Evolutionary conservation across 2,888 invertebrate species (phyloP).

Genomic region (Drosophila buzzatii): DNA sequence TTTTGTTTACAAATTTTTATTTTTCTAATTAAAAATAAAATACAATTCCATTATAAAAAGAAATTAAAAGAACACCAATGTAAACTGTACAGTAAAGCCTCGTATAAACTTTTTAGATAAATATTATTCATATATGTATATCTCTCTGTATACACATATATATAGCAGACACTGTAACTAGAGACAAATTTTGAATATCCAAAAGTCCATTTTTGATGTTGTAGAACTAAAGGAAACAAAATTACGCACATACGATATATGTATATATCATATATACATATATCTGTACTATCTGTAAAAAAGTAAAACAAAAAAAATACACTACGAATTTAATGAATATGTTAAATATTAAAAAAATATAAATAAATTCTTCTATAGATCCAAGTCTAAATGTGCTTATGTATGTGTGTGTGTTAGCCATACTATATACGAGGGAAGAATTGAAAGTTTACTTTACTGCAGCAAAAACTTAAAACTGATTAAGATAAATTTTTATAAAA

Average conservation of each 20-base stretch:
- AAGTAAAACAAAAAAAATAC: constrained; percentile 29
- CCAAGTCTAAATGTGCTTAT: constrained; percentile 65
- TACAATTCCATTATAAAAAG: constrained; percentile 42
- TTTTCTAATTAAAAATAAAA: background rate
- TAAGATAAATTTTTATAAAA: constrained; percentile 33
- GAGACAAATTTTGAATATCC: constrained; percentile 35
- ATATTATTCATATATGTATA: constrained; percentile 50
- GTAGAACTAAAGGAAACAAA: constrained; percentile 44
- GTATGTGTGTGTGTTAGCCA: constrained; percentile 37
- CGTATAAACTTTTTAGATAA: constrained; percentile 64
- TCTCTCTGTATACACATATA: constrained; percentile 5
- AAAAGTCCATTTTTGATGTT: constrained; percentile 77
- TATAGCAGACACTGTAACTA: constrained; percentile 32
- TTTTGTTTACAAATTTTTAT: background rate
- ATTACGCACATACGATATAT: constrained; percentile 16
- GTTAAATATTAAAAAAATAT: background rate
- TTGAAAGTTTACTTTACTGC: constrained; percentile 57
- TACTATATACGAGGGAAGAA: constrained; percentile 16
- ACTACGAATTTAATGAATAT: constrained; percentile 68
- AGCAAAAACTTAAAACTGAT: constrained; percentile 53
- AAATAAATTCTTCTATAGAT: constrained; percentile 29
- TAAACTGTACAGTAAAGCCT: constrained; percentile 45
- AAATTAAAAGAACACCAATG: constrained; percentile 35
- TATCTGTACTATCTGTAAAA: constrained; percentile 15
- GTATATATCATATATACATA: constrained; percentile 14